Evolutionary conservation across 2,888 invertebrate species (phyloP), one percentile per base, ranked within the genome.

Genomic region (Callyntrura guangdongensis): DNA sequence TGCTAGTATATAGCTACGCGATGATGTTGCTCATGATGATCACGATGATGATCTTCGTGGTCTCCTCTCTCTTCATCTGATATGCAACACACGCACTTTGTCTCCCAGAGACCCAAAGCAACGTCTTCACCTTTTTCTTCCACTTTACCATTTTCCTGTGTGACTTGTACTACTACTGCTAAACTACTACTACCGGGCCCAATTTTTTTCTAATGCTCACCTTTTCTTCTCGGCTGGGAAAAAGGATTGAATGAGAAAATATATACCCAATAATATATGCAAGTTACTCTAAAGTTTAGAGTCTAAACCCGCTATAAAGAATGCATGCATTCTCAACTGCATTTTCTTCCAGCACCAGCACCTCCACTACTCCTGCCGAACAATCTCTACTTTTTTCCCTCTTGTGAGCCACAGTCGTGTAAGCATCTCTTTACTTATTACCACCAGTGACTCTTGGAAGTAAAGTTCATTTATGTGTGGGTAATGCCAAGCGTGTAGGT

Each of bases 11-110:
- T 5, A 14, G 17, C 17, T 17, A 56, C 56, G 17, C n/a, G 17
- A 12, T 5, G 36, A 36, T 36, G 36, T 4, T 8, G 27, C 0
- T 36, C 36, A 69, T 8, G 69, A 45, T 36, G 8, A 69, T n/a
- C 20, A 14, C n/a, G 27, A 25, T 45, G 27, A 25, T 45, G 8
- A 22, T 25, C 27, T 69, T 36, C 27, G 69, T 69, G 69, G 27
- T 22, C 61, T 69, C 36, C n/a, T 69, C n/a, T 25, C 67, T 12
- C 36, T 69, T 69, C 69, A 69, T 69, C 69, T 36, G 36, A 69
- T 36, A 69, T 69, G 69, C 69, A 69, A 69, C 36, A 36, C 69
- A 69, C 45, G 69, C 69, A 69, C 36, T 69, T 22, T 69, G 69
- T 45, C 36, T 69, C 45, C 69, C 69, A 69, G 11, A 67, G 20